These are phyloP conservation scores for Clinocottus analis DNA, from an alignment of 2,113 vertebrate species.

Conservation along the genomic window DNA sequence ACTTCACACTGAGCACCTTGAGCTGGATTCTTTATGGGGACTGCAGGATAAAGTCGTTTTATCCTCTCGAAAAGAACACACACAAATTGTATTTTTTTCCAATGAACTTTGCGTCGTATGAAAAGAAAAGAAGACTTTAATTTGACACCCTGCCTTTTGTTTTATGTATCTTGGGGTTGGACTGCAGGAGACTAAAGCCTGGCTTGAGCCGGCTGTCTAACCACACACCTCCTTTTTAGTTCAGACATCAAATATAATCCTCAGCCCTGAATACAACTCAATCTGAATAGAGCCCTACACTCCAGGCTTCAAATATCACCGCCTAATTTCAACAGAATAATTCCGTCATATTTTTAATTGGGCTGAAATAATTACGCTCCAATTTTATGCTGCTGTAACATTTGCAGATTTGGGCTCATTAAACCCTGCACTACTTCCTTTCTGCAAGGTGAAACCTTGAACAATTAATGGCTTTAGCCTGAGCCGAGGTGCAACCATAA, in stretches of 20 bases:
- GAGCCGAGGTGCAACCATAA: conserved; percentile 56
- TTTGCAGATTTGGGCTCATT: conserved; percentile 71
- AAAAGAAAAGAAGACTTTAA: neutral
- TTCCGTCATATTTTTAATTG: conserved; percentile 68
- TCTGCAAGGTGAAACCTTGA: conserved; percentile 70
- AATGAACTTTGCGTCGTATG: neutral
- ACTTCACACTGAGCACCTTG: neutral
- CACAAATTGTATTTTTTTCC: neutral
- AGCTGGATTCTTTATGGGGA: neutral
- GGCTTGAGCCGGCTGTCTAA: conserved; percentile 2
- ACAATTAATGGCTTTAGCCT: conserved; percentile 70
- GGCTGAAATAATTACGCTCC: conserved; percentile 65
- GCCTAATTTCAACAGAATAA: conserved; percentile 64
- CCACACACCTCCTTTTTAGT: conserved; percentile 26
- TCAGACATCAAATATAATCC: conserved; percentile 20
- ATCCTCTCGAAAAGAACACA: neutral
- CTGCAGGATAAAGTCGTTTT: neutral
- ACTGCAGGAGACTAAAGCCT: neutral
- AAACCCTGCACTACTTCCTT: conserved; percentile 60
- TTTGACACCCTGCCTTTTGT: neutral
- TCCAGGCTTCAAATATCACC: conserved; percentile 47
- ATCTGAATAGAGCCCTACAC: conserved; percentile 22
- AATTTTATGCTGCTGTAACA: conserved; percentile 67
- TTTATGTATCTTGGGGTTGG: conserved; percentile 3
- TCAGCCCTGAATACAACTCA: conserved; percentile 15